Percentiles rank a stretch among this genome's conserved stretches.
These are phyloP conservation scores for Melanostoma mellinum DNA, from an alignment of 2,888 invertebrate genomes.

Conservation along the genomic window DNA sequence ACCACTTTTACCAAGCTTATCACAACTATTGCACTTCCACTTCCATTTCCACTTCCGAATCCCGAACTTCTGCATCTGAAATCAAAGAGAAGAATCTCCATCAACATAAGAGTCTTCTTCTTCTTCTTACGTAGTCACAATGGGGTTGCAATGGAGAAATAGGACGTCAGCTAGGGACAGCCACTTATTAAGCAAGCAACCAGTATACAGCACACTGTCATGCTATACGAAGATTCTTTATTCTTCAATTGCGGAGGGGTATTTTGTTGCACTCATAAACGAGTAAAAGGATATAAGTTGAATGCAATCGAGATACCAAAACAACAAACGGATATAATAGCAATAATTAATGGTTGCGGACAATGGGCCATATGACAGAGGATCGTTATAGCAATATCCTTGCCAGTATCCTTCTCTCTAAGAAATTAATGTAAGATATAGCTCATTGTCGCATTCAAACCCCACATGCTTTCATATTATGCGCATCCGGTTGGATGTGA, in stretches of 20 bases:
- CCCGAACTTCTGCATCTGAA: conserved; percentile 55
- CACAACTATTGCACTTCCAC: conserved; percentile 12
- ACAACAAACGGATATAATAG: conserved; percentile 70
- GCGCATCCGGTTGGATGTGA: conserved; percentile 50
- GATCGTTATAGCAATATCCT: conserved; percentile 45
- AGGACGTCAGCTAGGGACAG: conserved; percentile 44
- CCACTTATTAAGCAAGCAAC: conserved; percentile 42
- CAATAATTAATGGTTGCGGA: conserved; percentile 72
- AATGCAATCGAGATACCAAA: conserved; percentile 63
- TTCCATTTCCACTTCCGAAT: conserved; percentile 31
- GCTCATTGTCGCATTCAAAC: conserved; percentile 24
- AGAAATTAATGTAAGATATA: conserved; percentile 13
- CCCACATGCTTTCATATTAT: background rate
- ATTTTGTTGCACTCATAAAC: conserved; percentile 62
- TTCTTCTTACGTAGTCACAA: conserved; percentile 38
- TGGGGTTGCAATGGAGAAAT: conserved; percentile 22
- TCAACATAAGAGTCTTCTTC: conserved; percentile 31
- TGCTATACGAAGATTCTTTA: conserved; percentile 32
- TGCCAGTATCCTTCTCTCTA: conserved; percentile 40
- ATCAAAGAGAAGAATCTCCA: conserved; percentile 41
- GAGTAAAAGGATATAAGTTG: conserved; percentile 45
- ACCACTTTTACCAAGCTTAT: conserved; percentile 32
- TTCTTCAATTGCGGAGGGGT: conserved; percentile 27
- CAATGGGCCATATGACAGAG: conserved; percentile 42
- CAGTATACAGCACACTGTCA: conserved; percentile 11